phyloP scores from a whole-genome alignment of 2,888 invertebrate genomes.

The Nephrotoma appendiculata region DNA sequence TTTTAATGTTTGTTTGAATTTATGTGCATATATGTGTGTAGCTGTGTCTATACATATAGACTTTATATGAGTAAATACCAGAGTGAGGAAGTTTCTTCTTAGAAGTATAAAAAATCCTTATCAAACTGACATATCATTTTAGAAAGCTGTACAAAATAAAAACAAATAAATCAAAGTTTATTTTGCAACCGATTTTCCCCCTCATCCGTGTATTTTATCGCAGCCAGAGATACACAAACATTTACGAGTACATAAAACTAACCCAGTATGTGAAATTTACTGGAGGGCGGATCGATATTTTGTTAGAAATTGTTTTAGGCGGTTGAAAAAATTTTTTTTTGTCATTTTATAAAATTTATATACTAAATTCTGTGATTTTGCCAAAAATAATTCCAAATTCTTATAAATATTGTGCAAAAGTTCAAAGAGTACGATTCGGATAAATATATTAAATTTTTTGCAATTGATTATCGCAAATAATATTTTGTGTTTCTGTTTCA shows the following conservation, averaged over 20 bases:
- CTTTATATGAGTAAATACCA: background rate
- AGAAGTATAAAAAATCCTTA: background rate
- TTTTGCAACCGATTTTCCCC: background rate
- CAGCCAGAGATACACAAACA: background rate
- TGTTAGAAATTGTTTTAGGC: background rate
- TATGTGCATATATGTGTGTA: no score
- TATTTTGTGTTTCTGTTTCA: background rate
- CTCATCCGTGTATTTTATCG: background rate
- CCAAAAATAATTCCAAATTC: background rate
- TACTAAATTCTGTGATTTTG: background rate
- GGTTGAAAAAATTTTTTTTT: background rate
- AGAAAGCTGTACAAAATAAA: background rate
- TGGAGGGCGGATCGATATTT: background rate
- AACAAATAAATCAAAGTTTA: background rate
- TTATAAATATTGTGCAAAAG: background rate
- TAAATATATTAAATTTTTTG: background rate
- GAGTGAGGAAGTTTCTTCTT: background rate
- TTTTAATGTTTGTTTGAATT: background rate
- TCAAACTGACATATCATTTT: background rate
- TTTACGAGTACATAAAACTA: background rate
- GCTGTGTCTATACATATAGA: no score
- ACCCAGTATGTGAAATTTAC: background rate
- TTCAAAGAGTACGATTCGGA: background rate
- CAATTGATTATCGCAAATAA: background rate
- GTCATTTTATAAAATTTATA: background rate